phyloP scores from a whole-genome alignment of 2,797 vertebrate species.

The Chaetophractus vellerosus region DNA sequence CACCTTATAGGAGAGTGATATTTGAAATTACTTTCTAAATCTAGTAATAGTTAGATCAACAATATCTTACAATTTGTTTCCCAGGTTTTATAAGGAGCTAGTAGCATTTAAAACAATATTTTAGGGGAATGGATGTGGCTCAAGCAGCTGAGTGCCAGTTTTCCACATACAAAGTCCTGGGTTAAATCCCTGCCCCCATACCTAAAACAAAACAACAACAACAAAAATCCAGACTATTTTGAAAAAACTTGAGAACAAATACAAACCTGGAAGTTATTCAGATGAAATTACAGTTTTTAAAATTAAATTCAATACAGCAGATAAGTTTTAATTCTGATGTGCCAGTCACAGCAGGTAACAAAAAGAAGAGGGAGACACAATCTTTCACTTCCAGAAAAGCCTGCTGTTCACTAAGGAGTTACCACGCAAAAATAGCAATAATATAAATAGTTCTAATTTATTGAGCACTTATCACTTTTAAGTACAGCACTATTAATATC shows the following conservation, averaged over 20 bases:
- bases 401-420: background rate
- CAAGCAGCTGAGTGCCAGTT: too few relatives aligned
- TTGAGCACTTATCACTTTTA: background rate
- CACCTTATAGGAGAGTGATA: background rate
- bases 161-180: too few relatives aligned
- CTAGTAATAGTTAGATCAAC: background rate
- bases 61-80: background rate
- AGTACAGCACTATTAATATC: background rate
- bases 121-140: background rate
- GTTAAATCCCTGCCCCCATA: too few relatives aligned
- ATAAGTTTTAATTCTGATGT: background rate
- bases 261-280: background rate
- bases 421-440: background rate
- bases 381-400: background rate
- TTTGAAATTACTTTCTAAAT: constrained; percentile 4
- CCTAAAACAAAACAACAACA: too few relatives aligned
- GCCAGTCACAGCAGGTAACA: background rate
- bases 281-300: background rate
- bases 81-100: background rate
- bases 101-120: background rate
- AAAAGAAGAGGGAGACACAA: background rate
- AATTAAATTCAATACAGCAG: background rate
- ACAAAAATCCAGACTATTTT: background rate
- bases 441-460: background rate
- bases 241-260: constrained; percentile 12